These are phyloP conservation scores for Nannobrachium achirus DNA, from an alignment of 2,113 vertebrate genomes.

Conservation along the genomic window DNA sequence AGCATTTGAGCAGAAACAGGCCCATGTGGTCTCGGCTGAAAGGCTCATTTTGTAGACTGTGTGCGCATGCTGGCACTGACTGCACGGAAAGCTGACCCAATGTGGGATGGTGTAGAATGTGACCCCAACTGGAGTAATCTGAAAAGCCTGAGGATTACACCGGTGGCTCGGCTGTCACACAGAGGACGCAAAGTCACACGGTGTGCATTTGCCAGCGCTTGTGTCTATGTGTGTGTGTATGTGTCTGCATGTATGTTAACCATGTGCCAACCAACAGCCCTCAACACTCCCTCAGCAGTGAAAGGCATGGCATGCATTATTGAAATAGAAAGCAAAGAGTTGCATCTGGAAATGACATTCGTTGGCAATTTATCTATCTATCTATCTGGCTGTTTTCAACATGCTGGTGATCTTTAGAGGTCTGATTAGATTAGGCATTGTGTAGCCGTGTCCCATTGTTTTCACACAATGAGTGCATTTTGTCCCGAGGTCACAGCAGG, in stretches of 20 bases:
- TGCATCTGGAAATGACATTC: not conserved
- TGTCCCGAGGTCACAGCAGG: slow-evolving; percentile 64
- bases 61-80: slow-evolving; percentile 37
- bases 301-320: not conserved
- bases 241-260: not conserved
- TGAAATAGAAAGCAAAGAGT: not conserved
- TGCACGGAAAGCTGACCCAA: slow-evolving; percentile 62
- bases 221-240: slow-evolving; percentile 12
- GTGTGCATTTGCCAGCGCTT: not conserved
- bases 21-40: slow-evolving; percentile 33
- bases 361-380: slow-evolving; percentile 1
- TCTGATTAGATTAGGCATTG: slow-evolving; percentile 17
- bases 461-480: slow-evolving; percentile 60
- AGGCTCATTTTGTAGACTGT: slow-evolving; percentile 21
- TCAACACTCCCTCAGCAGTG: slow-evolving; percentile 4
- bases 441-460: slow-evolving; percentile 43
- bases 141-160: slow-evolving; percentile 78
- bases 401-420: slow-evolving; percentile 26
- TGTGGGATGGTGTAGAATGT: slow-evolving; percentile 74
- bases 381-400: slow-evolving; percentile 1
- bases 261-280: slow-evolving; percentile 40
- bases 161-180: slow-evolving; percentile 69
- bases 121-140: slow-evolving; percentile 79
- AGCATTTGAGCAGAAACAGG: slow-evolving; percentile 38
- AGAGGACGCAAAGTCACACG: slow-evolving; percentile 64